Evolutionary conservation across 2,797 vertebrate genomes (phyloP), one percentile per base, ranked within the genome.

Genomic region (Lates japonicus): DNA sequence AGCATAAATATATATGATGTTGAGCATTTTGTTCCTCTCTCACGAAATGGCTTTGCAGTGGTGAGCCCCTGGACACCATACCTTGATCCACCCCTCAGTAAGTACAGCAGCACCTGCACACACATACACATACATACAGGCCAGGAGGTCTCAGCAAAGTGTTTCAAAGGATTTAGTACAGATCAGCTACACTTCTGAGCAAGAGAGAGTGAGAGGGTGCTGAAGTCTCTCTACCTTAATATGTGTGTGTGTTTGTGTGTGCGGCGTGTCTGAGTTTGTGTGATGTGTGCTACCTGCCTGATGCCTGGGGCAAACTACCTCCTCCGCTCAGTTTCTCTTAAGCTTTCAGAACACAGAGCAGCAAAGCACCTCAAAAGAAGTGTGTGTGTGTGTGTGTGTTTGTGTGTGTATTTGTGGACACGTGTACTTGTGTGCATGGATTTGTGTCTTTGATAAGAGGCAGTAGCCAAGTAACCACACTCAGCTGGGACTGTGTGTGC

Each of bases 21-120:
- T 90, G 29, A 78, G 31, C 39, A 64, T 62, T 82, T 31, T 75
- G 63, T 58, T 86, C 51, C 86, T 82, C 79, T 82, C 77, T 85
- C 64, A 72, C 93, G 98, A 97, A 99, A 99, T 0, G 98, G 98
- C 59, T 98, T 98, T 68, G 98, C 98, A 44, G 96, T 99, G 74
- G 97, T 99, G 85, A 95, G 97, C 97, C 1, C 97, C 97, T 1
- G 97, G 97, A 94, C 97, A 98, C 78, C 97, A 98, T 3, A 97
- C 97, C 96, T 49, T 95, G 94, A 57, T 96, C 96, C 64, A 96
- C 95, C 1, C 96, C 97, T 85, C 95, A 96, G 98, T 99, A 93
- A 96, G 95, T 92, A 87, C 66, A 78, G 69, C 67, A 82, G 48
- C 25, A 46, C n/a, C n/a, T 20, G 39, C 41, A 68, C 37, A 25